phyloP scores from a whole-genome alignment of 2,797 vertebrate genomes.

The Ceryle rudis region DNA sequence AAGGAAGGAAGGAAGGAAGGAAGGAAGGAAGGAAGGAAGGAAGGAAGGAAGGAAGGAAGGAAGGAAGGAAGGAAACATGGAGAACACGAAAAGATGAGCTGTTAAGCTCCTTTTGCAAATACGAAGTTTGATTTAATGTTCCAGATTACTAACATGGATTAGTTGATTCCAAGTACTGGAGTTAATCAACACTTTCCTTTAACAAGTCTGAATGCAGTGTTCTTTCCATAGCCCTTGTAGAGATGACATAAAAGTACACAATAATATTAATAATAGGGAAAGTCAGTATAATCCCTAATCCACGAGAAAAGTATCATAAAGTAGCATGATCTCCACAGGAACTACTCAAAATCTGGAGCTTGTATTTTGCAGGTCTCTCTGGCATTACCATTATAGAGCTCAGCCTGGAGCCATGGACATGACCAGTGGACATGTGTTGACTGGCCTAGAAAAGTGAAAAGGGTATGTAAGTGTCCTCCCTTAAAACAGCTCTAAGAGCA shows the following conservation, averaged over 20 bases:
- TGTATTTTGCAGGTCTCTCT: neutral
- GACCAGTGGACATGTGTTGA: neutral
- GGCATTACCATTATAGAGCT: neutral
- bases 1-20: neutral
- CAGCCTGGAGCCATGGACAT: neutral
- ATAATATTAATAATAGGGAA: neutral
- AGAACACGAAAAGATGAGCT: constrained; percentile 33
- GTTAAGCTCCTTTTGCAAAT: constrained; percentile 52
- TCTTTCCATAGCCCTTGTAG: constrained; percentile 8
- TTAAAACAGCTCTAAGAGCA: neutral
- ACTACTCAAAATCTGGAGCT: neutral
- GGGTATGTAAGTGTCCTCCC: neutral
- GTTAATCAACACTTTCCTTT: neutral
- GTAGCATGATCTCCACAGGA: neutral
- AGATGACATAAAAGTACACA: neutral
- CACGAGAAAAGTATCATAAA: neutral
- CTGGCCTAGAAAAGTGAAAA: neutral
- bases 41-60: too few species aligned
- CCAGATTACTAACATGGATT: constrained; percentile 41
- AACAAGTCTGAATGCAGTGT: neutral
- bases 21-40: neutral
- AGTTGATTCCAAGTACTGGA: constrained; percentile 5
- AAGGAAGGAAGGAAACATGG: constrained; percentile 46
- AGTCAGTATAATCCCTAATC: neutral
- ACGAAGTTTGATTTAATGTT: constrained; percentile 17